Base-by-base conservation (phyloP, 2,888 invertebrate species). In the Pteria penguin region DNA sequence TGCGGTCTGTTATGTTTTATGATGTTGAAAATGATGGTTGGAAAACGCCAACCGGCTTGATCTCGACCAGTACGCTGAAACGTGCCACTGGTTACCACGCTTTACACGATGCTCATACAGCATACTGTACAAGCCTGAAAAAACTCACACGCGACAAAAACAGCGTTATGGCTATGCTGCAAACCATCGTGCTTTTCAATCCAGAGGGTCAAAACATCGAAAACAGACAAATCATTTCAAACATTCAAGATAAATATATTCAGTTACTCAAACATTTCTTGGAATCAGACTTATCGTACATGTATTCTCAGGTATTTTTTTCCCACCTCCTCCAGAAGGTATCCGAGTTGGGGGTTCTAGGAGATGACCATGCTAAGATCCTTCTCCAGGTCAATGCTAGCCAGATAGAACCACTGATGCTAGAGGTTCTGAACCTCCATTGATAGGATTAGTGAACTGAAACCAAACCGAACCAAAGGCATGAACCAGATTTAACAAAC, bases 381-480 rank as follows among this genome's bases (percentile, higher is more conserved):
- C 97, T 97, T 92, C 94, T 98, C 31, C 96, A 98, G 92, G 96
- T 97, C 0, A 97, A 98, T 93, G 97, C 98, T 33, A 94, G 95
- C 76, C 95, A 96, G 90, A 96, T 98, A 60, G 98, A 98, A 88
- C 98, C 98, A 0, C 93, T 98, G 52, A 94, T 98, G 61, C 96
- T 98, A 91, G 98, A 98, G 94, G 97, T 98, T 90, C 97, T 98
- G 88, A 98, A 98, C 93, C 94, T 98, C 79, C 90, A 90, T n/a
- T n/a, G n/a, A n/a, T n/a, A n/a, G n/a, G n/a, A n/a, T n/a, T n/a
- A n/a, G n/a, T n/a, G n/a, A n/a, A n/a, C 8, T 65, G 36, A 65
- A 45, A 11, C 45, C 26, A 11, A 14, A 14, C 45, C 45, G 18
- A 45, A 45, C 45, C 45, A 8, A 8, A 45, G 11, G 11, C 45